A percentile compares a stretch with the other conserved stretches of the same genome.
phyloP scores from a whole-genome alignment of 2,113 vertebrate species.

The Sporophila hypoxantha region DNA sequence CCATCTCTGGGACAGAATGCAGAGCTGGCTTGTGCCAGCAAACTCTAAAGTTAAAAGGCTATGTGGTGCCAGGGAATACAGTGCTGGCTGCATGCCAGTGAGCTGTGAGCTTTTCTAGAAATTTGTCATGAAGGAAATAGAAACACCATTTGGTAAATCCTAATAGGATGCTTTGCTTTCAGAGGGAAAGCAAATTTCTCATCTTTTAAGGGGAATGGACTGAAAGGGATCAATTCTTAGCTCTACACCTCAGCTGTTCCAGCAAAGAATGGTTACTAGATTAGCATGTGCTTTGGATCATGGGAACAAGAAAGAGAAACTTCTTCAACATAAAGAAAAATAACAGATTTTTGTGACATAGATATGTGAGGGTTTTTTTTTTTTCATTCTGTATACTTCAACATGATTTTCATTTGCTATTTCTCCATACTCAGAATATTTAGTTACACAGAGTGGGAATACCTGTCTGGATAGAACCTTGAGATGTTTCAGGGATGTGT shows the following conservation, averaged over 20 bases:
- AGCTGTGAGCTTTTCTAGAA: slow-evolving; percentile 37
- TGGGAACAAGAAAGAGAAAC: background rate
- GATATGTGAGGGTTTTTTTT: background rate
- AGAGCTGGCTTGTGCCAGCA: slow-evolving; percentile 19
- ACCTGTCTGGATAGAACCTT: background rate
- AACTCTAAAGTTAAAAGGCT: slow-evolving; percentile 26
- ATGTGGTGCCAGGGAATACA: slow-evolving; percentile 40
- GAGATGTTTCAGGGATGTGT: background rate
- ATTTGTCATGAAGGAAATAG: slow-evolving; percentile 1
- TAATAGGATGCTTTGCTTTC: background rate
- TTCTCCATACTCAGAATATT: background rate
- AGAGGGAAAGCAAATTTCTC: background rate
- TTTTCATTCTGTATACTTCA: background rate
- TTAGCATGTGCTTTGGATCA: background rate
- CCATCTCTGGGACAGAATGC: slow-evolving; percentile 34
- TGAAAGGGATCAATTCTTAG: background rate
- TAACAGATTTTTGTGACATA: background rate
- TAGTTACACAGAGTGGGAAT: background rate
- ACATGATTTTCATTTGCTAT: background rate
- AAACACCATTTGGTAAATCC: background rate
- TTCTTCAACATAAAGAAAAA: background rate
- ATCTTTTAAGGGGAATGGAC: background rate
- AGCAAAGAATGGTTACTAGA: background rate
- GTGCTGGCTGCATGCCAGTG: background rate
- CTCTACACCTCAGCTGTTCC: accelerated